Conservation (phyloP, 1,140 invertebrate genomes). For the Heliconius nattereri region DNA sequence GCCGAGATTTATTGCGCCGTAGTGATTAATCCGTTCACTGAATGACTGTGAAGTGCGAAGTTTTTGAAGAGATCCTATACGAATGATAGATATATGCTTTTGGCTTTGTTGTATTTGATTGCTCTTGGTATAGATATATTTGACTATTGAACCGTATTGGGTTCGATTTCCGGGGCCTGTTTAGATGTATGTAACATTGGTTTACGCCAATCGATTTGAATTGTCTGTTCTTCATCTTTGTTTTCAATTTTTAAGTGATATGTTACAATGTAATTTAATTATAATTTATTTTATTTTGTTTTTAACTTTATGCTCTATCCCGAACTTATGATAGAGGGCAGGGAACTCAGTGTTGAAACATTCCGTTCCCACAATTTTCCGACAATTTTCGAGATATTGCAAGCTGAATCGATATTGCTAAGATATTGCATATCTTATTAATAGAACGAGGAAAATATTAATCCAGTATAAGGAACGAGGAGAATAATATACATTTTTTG, state of each 20-base stretch:
- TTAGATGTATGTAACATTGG: not conserved
- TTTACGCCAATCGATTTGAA: not conserved
- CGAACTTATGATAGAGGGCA: too few species aligned
- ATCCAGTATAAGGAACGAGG: not conserved
- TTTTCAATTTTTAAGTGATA: too few species aligned
- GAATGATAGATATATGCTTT: not conserved
- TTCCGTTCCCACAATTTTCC: too few species aligned
- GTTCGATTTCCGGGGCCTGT: not conserved
- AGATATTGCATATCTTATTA: too few species aligned
- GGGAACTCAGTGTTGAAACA: not conserved
- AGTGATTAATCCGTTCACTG: slow-evolving; percentile 2
- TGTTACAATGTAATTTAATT: too few species aligned
- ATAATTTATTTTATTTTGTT: too few species aligned
- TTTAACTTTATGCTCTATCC: too few species aligned
- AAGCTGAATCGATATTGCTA: too few species aligned
- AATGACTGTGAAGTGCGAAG: not conserved
- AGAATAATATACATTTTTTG: too few species aligned
- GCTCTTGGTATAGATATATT: not conserved
- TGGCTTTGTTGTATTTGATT: not conserved
- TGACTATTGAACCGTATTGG: not conserved
- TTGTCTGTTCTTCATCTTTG: too few species aligned
- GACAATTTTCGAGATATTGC: too few species aligned
- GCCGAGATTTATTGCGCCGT: not conserved
- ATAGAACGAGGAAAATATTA: too few species aligned
- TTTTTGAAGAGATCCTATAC: slow-evolving; percentile 8